A percentile compares a stretch with the other conserved stretches of the same genome.
Conservation (phyloP, 2,113 vertebrate species). For the Smithornis capensis region DNA sequence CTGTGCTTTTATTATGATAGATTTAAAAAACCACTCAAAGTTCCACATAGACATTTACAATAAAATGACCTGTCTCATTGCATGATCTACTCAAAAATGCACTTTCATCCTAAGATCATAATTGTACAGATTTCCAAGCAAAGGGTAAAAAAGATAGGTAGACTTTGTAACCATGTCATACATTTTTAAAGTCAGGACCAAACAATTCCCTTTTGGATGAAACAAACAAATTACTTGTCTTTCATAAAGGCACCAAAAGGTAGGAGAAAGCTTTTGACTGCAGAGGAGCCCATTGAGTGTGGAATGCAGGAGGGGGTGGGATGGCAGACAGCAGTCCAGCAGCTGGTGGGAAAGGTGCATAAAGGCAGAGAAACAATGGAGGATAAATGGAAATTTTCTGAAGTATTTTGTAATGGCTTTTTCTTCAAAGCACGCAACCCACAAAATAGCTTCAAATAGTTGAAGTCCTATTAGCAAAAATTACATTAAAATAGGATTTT, state of each 20-base stretch:
- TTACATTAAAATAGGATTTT: slow-evolving; percentile 29
- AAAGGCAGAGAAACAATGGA: background rate
- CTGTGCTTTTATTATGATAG: background rate
- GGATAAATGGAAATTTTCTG: background rate
- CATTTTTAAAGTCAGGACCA: background rate
- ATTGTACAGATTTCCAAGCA: background rate
- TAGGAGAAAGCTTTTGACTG: background rate
- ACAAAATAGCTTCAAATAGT: slow-evolving; percentile 1
- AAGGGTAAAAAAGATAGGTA: background rate
- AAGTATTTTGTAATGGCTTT: slow-evolving; percentile 7
- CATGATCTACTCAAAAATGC: background rate
- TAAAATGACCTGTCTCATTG: background rate
- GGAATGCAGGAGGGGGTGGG: background rate
- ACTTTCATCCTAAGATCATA: background rate
- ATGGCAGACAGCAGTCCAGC: background rate
- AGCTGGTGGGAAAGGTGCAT: background rate
- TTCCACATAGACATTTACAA: background rate
- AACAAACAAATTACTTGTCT: background rate
- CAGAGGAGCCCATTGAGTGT: background rate
- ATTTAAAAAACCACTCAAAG: background rate
- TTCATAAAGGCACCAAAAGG: background rate
- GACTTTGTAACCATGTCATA: background rate
- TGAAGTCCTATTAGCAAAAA: background rate
- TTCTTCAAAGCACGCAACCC: background rate
- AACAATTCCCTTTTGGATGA: background rate